Evolutionary conservation across 2,888 invertebrate species (phyloP).

Genomic region (Xanthia icteritia): DNA sequence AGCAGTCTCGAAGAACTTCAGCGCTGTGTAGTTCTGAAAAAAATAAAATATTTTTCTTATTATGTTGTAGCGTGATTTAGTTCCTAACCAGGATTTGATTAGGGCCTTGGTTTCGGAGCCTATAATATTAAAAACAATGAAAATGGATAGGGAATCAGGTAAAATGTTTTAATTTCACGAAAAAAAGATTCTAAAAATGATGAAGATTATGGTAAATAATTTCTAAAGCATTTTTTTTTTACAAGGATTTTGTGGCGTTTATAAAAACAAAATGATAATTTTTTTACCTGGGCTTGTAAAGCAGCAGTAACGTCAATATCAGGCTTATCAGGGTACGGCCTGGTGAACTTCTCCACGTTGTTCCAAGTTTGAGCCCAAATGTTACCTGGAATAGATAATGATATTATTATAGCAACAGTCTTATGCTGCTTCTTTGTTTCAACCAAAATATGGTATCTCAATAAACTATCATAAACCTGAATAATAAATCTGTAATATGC

Average conservation of each 20-base stretch:
- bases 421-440: not conserved
- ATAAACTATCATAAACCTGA: not conserved
- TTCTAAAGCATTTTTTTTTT: no score
- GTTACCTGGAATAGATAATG: conserved; percentile 89
- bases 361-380: conserved; percentile 96
- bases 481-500: not conserved
- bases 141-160: not conserved
- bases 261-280: not conserved
- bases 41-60: not conserved
- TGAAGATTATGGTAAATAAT: not conserved
- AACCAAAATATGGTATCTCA: not conserved
- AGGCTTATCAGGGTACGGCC: conserved; percentile 93
- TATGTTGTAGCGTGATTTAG: no score
- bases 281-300: conserved; percentile 91
- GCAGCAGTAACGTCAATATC: conserved; percentile 93
- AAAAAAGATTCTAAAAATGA: no score
- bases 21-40: conserved; percentile 92
- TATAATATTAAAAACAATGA: not conserved
- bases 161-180: no score
- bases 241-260: not conserved
- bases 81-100: not conserved
- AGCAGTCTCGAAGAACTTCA: conserved; percentile 94
- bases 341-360: conserved; percentile 91
- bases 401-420: not conserved
- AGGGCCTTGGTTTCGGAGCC: not conserved